These are phyloP conservation scores for Pristionchus arcanus DNA, from an alignment of 2,888 invertebrate genomes.

Conservation along the genomic window DNA sequence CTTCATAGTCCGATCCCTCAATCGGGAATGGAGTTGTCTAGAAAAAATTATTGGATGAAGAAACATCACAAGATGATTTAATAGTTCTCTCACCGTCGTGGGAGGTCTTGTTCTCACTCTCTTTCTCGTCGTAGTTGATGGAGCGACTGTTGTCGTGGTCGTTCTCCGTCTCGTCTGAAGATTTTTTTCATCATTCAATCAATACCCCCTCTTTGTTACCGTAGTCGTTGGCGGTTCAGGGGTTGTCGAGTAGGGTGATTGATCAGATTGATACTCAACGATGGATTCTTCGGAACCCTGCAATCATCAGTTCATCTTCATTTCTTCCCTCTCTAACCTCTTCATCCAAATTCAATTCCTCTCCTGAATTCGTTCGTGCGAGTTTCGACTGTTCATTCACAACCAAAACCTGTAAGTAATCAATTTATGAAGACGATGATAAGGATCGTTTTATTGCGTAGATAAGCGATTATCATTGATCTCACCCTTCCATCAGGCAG, in stretches of 20 bases:
- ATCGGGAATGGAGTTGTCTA: slow-evolving; percentile 21
- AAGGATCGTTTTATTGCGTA: neutral
- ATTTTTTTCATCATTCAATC: neutral
- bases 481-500: slow-evolving; percentile 53
- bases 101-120: slow-evolving; percentile 10
- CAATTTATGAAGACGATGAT: neutral
- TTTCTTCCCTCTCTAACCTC: neutral
- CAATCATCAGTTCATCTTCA: neutral
- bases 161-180: neutral
- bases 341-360: slow-evolving; percentile 35
- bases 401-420: slow-evolving; percentile 36
- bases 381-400: slow-evolving; percentile 48
- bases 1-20: slow-evolving; percentile 26
- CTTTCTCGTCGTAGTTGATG: neutral
- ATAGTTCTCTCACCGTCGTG: slow-evolving; percentile 16
- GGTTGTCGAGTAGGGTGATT: neutral
- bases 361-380: slow-evolving; percentile 46
- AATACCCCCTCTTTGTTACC: neutral
- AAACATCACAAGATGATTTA: neutral
- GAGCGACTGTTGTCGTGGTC: neutral
- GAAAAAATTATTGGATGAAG: neutral
- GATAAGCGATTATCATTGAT: neutral
- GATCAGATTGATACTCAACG: neutral
- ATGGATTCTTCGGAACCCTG: neutral
- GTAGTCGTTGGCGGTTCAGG: neutral